Percentiles rank a stretch among this genome's conserved stretches.
phyloP scores from a whole-genome alignment of 2,888 invertebrate species.

The Buathra laborator region DNA sequence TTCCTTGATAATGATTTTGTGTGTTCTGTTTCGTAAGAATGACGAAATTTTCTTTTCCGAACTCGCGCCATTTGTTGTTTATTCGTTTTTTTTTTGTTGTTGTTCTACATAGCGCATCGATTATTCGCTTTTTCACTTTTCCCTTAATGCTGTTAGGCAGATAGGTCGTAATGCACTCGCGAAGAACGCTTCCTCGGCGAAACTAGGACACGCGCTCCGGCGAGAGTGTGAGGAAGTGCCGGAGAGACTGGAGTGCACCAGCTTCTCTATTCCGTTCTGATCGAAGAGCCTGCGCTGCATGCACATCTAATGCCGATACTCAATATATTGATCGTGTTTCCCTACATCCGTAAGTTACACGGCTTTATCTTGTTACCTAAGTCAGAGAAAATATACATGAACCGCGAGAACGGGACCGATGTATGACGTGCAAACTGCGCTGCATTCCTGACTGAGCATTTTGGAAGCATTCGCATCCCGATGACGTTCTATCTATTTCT shows the following conservation, averaged over 20 bases:
- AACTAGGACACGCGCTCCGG: constrained; percentile 36
- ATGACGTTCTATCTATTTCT: constrained; percentile 21
- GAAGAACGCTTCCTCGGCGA: constrained; percentile 40
- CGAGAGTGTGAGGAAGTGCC: constrained; percentile 53
- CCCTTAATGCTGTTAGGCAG: constrained; percentile 25
- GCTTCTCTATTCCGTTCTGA: constrained; percentile 36
- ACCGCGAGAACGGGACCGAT: constrained; percentile 20
- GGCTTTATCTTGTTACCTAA: constrained; percentile 34
- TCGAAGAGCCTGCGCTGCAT: constrained; percentile 30
- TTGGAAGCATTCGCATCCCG: constrained; percentile 40
- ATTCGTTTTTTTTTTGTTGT: not conserved
- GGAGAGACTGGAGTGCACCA: constrained; percentile 52
- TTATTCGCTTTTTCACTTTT: not conserved
- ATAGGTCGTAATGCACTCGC: constrained; percentile 18
- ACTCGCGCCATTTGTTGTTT: not conserved
- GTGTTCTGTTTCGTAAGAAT: too few species aligned
- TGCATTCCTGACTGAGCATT: constrained; percentile 41
- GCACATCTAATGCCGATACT: constrained; percentile 12
- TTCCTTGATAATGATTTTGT: too few species aligned
- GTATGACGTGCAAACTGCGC: constrained; percentile 3
- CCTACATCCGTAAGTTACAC: constrained; percentile 13
- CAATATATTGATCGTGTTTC: constrained; percentile 47
- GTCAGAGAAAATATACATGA: constrained; percentile 2
- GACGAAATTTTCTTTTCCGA: not conserved
- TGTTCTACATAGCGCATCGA: not conserved